Evolutionary conservation across 2,113 vertebrate genomes (phyloP).

Genomic region (Noctilio leporinus): DNA sequence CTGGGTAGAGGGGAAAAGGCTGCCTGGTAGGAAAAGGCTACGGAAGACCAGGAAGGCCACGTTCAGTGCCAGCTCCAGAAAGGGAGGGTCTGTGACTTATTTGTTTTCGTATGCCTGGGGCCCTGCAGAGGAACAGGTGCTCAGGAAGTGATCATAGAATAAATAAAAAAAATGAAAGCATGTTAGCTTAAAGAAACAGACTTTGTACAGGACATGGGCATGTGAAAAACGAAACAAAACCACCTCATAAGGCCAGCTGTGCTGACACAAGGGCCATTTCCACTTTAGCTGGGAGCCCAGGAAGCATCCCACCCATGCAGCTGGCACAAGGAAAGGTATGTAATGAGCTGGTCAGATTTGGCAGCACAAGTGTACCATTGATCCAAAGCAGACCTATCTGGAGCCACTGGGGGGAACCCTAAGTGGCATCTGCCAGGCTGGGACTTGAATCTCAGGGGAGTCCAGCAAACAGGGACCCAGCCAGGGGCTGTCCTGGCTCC

Average conservation of each 20-base stretch:
- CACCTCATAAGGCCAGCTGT: not conserved
- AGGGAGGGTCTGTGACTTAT: not conserved
- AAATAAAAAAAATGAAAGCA: conserved; percentile 23
- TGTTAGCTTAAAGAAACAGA: not conserved
- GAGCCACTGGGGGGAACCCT: not conserved
- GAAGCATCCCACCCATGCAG: not conserved
- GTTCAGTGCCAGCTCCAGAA: not conserved
- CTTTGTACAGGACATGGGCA: not conserved
- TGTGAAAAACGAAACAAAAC: not conserved
- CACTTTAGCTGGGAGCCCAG: not conserved
- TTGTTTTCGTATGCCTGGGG: not conserved
- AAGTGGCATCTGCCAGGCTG: not conserved
- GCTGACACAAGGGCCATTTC: not conserved
- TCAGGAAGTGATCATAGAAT: not conserved
- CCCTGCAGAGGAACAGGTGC: not conserved
- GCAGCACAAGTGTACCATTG: not conserved
- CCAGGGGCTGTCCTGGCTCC: not conserved
- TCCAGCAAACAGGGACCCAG: not conserved
- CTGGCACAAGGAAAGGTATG: not conserved
- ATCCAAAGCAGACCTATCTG: not conserved
- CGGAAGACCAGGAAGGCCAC: not conserved
- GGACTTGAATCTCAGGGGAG: not conserved
- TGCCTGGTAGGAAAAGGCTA: not conserved
- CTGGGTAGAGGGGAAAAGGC: not conserved
- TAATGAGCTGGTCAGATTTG: not conserved